Percentiles rank a stretch among this genome's conserved stretches.
Conservation (phyloP, 2,888 invertebrate genomes). For the Andrena trimmerana region DNA sequence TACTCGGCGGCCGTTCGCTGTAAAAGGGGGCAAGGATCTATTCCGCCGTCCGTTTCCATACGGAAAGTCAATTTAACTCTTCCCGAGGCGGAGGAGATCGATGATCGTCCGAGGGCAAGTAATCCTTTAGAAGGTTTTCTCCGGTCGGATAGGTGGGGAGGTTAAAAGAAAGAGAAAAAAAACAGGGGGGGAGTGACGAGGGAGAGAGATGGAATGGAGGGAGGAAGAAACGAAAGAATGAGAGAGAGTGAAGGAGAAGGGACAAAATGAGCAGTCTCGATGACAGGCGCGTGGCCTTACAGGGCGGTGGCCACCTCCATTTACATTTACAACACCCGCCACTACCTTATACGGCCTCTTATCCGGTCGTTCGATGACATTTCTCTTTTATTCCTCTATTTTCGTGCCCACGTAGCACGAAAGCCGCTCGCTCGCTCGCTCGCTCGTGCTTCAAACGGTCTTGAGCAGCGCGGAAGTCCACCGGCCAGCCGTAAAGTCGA, state of each 20-base stretch:
- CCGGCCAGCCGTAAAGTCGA: conserved; percentile 18
- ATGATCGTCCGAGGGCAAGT: conserved; percentile 53
- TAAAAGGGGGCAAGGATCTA: conserved; percentile 50
- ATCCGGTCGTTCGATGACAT: conserved; percentile 75
- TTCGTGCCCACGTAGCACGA: conserved; percentile 57
- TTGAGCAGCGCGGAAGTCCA: conserved; percentile 48
- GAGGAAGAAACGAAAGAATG: conserved; percentile 19
- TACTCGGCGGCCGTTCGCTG: conserved; percentile 30
- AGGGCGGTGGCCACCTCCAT: conserved; percentile 76
- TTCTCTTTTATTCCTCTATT: conserved; percentile 71
- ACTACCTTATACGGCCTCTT: conserved; percentile 76
- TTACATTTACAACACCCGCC: conserved; percentile 79
- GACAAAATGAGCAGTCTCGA: conserved; percentile 72
- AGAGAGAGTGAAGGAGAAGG: conserved; percentile 30
- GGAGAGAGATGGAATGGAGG: conserved; percentile 13
- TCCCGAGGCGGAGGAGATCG: conserved; percentile 45
- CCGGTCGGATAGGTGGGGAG: conserved; percentile 39
- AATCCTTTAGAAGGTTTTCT: conserved; percentile 53
- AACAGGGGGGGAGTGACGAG: neutral
- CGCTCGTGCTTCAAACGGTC: conserved; percentile 15
- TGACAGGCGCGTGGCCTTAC: conserved; percentile 80
- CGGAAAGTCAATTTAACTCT: conserved; percentile 54
- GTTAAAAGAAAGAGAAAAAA: neutral
- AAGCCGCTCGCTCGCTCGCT: conserved; percentile 36
- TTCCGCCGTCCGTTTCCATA: conserved; percentile 1